Evolutionary conservation across 2,113 vertebrate species (phyloP), one percentile per base, ranked within the genome.

Genomic region (Lichenostomus cassidix): DNA sequence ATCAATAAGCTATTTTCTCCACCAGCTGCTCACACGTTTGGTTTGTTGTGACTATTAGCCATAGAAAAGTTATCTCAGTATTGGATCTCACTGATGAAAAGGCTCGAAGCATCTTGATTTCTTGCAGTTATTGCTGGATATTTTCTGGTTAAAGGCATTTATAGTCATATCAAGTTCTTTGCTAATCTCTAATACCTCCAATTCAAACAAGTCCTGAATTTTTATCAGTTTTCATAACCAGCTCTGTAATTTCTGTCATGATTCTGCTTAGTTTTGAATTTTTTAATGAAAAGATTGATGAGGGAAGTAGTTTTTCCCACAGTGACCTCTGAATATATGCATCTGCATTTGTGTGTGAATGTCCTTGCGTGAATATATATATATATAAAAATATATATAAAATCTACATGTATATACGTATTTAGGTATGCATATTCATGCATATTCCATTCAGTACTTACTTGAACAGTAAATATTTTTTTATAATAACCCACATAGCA

Each of bases 1-100:
- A 97, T 96, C 95, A 97, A 97, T 93, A 97, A 96, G 91, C 82
- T 93, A 95, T 97, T 97, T 97, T 97, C 94, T 95, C 75, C 75
- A 85, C 67, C 96, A 97, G 96, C 94, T 97, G 94, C 90, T 97
- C 95, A 89, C 62, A 84, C 23, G 50, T 95, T 92, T 85, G 21
- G 44, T 21, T 90, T 92, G 69, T 71, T 94, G 70, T 65, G 67
- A 62, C 46, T 94, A 73, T 95, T 96, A 96, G 64, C 65, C 52
- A 65, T 23, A 87, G 62, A 80, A 89, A 92, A 80, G 31, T 67
- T 89, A 82, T 80, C 85, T 90, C 70, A 33, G 10, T 69, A 52
- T 64, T 87, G n/a, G 42, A 70, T 88, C 74, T 86, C 47, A 24
- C 46, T 46, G 81, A 87, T 68, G 41, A 95, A 94, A 90, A 92